A percentile compares a stretch with the other conserved stretches of the same genome.
Evolutionary conservation across 2,113 vertebrate genomes (phyloP).

Genomic region (Mobula hypostoma): DNA sequence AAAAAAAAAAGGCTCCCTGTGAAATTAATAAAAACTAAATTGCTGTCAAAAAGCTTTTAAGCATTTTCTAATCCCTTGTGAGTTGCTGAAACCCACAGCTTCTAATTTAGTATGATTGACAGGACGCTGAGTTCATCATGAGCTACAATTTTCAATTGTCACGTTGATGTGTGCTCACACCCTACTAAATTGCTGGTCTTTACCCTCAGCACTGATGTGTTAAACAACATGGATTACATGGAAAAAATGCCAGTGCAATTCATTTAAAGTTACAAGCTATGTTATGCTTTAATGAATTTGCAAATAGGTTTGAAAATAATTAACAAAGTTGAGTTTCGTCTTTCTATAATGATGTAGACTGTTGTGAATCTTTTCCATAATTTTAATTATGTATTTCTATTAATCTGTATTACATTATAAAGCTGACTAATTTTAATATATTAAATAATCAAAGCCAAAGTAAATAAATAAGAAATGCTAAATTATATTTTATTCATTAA

Average conservation of each 20-base stretch:
- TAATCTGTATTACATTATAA: neutral
- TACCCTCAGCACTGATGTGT: neutral
- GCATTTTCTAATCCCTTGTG: neutral
- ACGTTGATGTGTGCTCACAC: neutral
- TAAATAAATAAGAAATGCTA: neutral
- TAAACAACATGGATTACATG: neutral
- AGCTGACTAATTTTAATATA: neutral
- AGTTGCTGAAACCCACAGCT: neutral
- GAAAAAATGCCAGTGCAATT: neutral
- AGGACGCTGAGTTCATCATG: neutral
- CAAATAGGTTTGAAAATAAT: neutral
- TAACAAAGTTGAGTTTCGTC: neutral
- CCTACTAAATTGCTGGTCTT: neutral
- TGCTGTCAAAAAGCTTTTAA: slow-evolving; percentile 1
- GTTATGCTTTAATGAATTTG: neutral
- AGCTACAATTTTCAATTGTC: neutral
- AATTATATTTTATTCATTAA: neutral
- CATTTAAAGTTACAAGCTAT: neutral
- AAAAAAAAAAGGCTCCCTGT: slow-evolving; percentile 1
- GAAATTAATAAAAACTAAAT: slow-evolving; percentile 29
- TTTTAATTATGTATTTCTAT: neutral
- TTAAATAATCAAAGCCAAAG: neutral
- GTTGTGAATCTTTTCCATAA: neutral
- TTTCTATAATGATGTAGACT: neutral
- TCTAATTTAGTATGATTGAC: neutral